phyloP scores from a whole-genome alignment of 1,140 invertebrate genomes.

The Bombus consobrinus region DNA sequence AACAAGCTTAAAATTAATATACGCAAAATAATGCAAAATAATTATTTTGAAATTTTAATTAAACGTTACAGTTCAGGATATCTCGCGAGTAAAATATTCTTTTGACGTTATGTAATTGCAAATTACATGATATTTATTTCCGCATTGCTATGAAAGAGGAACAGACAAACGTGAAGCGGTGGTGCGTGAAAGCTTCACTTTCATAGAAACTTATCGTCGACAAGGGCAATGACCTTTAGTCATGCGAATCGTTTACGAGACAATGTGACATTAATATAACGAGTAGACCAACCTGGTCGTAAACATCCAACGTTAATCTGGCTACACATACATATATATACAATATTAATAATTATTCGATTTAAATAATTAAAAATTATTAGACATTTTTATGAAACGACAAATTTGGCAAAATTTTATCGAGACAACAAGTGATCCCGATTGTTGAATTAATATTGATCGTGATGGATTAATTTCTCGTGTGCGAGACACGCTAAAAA shows the following conservation, averaged over 20 bases:
- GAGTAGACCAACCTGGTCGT: slow-evolving; percentile 30
- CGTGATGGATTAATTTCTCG: neutral
- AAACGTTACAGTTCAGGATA: neutral
- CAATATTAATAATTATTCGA: too few species aligned
- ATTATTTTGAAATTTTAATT: neutral
- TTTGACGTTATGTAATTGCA: neutral
- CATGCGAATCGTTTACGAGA: neutral
- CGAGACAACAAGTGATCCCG: too few species aligned
- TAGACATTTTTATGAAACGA: too few species aligned
- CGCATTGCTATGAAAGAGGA: neutral
- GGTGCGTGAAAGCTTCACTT: slow-evolving; percentile 17
- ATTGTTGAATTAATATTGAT: neutral
- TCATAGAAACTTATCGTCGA: slow-evolving; percentile 28
- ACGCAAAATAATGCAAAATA: neutral
- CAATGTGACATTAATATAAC: slow-evolving; percentile 46
- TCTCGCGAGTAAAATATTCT: neutral
- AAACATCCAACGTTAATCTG: slow-evolving; percentile 27
- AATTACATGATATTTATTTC: neutral
- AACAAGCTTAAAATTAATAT: neutral
- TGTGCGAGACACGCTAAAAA: neutral
- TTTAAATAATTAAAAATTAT: too few species aligned
- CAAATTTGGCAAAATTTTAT: neutral
- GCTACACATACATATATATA: neutral
- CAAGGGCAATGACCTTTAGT: slow-evolving; percentile 57
- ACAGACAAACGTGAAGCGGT: neutral